Evolutionary conservation across 1,140 invertebrate genomes (phyloP).

Genomic region (Neocloeon triangulifer): DNA sequence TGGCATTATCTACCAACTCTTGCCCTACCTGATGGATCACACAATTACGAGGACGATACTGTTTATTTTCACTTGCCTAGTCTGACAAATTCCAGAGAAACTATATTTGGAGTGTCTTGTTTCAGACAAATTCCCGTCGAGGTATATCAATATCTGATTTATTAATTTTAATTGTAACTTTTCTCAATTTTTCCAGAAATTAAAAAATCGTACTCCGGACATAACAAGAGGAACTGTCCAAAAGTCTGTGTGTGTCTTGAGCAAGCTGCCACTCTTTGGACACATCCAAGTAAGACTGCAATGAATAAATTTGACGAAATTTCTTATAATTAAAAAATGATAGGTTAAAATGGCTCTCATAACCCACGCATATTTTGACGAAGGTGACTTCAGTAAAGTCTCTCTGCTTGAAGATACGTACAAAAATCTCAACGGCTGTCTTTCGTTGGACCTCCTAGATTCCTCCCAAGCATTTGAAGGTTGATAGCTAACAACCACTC

Average conservation of each 20-base stretch:
- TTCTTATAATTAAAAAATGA: no score
- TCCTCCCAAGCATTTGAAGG: conserved; percentile 57
- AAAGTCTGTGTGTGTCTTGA: conserved; percentile 81
- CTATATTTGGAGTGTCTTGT: conserved; percentile 91
- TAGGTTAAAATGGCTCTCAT: conserved; percentile 79
- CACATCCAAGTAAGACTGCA: conserved; percentile 61
- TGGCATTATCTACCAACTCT: conserved; percentile 93
- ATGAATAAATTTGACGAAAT: no score
- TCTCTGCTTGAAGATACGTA: conserved; percentile 80
- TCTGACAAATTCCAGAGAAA: conserved; percentile 52
- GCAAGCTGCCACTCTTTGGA: conserved; percentile 69
- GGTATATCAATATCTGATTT: conserved; percentile 25
- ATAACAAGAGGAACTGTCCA: conserved; percentile 89
- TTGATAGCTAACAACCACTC: conserved; percentile 16
- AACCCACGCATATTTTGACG: conserved; percentile 90
- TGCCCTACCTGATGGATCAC: conserved; percentile 91
- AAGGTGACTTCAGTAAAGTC: conserved; percentile 81
- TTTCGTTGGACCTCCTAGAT: conserved; percentile 36
- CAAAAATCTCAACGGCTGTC: conserved; percentile 71
- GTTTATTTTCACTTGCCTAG: conserved; percentile 93
- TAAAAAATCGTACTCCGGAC: conserved; percentile 85
- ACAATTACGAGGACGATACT: conserved; percentile 89
- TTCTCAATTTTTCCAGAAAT: conserved; percentile 36
- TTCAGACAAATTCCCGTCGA: conserved; percentile 93
- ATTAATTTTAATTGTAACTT: neutral